Evolutionary conservation across 2,797 vertebrate species (phyloP), one percentile per base, ranked within the genome.

Genomic region (Molossus alvarezi): DNA sequence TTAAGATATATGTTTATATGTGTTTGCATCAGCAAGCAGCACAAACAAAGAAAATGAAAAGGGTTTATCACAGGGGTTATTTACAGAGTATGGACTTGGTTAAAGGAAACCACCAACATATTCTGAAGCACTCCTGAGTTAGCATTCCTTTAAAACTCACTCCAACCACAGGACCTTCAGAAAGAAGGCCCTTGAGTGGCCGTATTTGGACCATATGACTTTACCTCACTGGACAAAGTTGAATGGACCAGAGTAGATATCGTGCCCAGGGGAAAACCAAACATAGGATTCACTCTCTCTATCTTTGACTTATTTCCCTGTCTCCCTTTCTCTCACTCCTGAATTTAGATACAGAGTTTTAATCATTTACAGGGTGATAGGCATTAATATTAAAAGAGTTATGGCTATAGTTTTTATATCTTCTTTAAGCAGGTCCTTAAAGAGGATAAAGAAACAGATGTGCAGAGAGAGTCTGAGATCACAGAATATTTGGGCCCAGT

Each of bases 331-430:
- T 91, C n/a, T 93, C 6, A n/a, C 27, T 91, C 18, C 25, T 77
- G 21, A 91, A 41, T 82, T 94, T 87, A 83, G 10, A 71, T 25
- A 48, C 18, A 83, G n/a, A 93, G 20, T 3, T 60, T 77, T 75
- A 80, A 23, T 83, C 41, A n/a, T 45, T 85, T 62, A 41, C 0
- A 0, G 0, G 12, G 12, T 37, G 57, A 51, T 60, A 73, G 11
- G 11, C 0, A n/a, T 29, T 85, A 67, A 75, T 2, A 33, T 18
- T 37, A 53, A 33, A 15, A 60, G 29, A 76, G 25, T 67, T 85
- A 18, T 17, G 23, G 13, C 9, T 67, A 27, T 12, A 58, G 58
- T 37, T 65, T 87, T 75, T 84, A 45, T 45, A 45, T 5, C 41
- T 45, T 45, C 41, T 45, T 45, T 45, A 45, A 57, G 17, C 9